Percentiles rank a stretch among this genome's conserved stretches.
These are phyloP conservation scores for Zingel zingel DNA, from an alignment of 2,113 vertebrate genomes.

Conservation along the genomic window DNA sequence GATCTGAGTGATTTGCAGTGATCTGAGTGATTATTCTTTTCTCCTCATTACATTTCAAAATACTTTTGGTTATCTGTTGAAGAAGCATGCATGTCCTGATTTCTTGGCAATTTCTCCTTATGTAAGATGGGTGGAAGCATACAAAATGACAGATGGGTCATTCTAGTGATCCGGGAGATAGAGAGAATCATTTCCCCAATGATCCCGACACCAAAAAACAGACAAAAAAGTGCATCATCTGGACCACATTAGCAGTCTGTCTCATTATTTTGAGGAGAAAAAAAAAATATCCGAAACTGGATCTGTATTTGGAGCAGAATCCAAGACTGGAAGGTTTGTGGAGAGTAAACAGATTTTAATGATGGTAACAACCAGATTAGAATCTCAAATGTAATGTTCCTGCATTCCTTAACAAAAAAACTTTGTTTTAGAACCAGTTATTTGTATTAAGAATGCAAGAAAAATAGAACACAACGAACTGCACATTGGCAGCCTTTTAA, in stretches of 20 bases:
- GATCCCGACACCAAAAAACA: slow-evolving; percentile 58
- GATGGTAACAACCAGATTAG: slow-evolving; percentile 44
- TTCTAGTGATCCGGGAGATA: slow-evolving; percentile 53
- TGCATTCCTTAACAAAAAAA: slow-evolving; percentile 8
- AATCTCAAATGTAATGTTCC: slow-evolving; percentile 41
- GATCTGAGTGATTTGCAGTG: slow-evolving; percentile 26
- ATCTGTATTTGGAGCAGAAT: slow-evolving; percentile 47
- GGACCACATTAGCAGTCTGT: slow-evolving; percentile 59
- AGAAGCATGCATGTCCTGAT: slow-evolving; percentile 60
- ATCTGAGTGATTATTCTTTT: slow-evolving; percentile 40
- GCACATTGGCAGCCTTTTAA: not conserved
- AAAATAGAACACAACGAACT: not conserved
- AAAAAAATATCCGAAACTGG: not conserved
- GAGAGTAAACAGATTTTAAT: slow-evolving; percentile 59
- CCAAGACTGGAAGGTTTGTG: slow-evolving; percentile 35
- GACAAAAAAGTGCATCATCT: slow-evolving; percentile 64
- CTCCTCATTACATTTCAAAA: slow-evolving; percentile 62
- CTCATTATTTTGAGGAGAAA: slow-evolving; percentile 57
- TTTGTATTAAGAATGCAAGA: slow-evolving; percentile 14
- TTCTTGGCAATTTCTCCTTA: slow-evolving; percentile 67
- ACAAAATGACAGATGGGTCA: slow-evolving; percentile 76
- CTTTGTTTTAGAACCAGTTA: not conserved
- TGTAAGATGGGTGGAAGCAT: slow-evolving; percentile 49
- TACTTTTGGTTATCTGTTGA: slow-evolving; percentile 63
- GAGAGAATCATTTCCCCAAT: slow-evolving; percentile 62